A percentile compares a stretch with the other conserved stretches of the same genome.
Evolutionary conservation across 1,140 invertebrate species (phyloP).

Genomic region (Pissodes strobi): DNA sequence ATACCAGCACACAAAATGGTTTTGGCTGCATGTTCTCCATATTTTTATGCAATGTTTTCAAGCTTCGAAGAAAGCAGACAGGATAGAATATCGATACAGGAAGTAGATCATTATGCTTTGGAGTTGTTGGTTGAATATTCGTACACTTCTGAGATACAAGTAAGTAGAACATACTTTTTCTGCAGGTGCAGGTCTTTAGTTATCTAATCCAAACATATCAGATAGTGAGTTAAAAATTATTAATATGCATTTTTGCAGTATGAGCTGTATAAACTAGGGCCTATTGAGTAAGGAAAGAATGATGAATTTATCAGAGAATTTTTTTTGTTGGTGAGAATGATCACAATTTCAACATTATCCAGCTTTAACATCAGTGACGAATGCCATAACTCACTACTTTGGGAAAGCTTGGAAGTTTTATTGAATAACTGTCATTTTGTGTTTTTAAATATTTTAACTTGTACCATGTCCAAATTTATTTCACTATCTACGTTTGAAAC

Average conservation of each 20-base stretch:
- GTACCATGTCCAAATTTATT: not conserved
- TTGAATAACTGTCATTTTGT: too few species aligned
- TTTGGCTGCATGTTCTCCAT: slow-evolving; percentile 89
- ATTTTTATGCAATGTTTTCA: slow-evolving; percentile 98
- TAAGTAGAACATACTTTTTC: not conserved
- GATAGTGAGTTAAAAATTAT: not conserved
- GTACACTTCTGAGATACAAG: slow-evolving; percentile 84
- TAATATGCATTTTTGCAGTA: not conserved
- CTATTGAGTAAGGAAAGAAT: too few species aligned
- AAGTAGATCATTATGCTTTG: slow-evolving; percentile 78
- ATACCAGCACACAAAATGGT: slow-evolving; percentile 92
- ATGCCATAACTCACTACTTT: too few species aligned
- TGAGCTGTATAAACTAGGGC: too few species aligned
- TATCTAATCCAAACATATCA: not conserved
- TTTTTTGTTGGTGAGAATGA: too few species aligned
- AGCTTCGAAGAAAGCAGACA: slow-evolving; percentile 88
- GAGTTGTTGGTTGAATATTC: slow-evolving; percentile 86
- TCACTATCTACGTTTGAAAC: too few species aligned
- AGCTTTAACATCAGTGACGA: too few species aligned
- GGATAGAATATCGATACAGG: slow-evolving; percentile 80
- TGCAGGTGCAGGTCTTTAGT: too few species aligned
- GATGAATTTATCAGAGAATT: too few species aligned
- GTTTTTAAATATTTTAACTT: too few species aligned
- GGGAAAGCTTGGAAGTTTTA: too few species aligned
- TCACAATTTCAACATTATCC: too few species aligned